Evolutionary conservation across 1,140 invertebrate species (phyloP).

Genomic region (Stegodyphus mimosarum): DNA sequence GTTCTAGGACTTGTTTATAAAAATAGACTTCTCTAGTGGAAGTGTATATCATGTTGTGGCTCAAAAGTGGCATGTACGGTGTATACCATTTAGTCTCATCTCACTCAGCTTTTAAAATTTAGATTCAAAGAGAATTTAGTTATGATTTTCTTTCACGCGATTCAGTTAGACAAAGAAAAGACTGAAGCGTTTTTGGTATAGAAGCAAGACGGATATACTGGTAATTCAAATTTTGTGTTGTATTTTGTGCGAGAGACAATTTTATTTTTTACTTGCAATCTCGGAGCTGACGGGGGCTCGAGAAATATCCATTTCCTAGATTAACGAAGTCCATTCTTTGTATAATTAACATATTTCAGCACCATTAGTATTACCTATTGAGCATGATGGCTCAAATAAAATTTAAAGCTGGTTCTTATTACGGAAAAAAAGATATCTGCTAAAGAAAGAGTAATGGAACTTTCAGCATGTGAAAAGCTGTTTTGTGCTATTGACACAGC

Average conservation of each 20-base stretch:
- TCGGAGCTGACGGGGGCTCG: background rate
- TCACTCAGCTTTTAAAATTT: background rate
- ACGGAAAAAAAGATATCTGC: too few species aligned
- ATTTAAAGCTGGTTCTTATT: too few species aligned
- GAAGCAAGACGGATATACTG: background rate
- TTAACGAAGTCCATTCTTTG: too few species aligned
- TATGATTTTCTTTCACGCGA: too few species aligned
- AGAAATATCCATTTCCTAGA: background rate
- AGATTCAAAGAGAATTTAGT: background rate
- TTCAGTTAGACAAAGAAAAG: too few species aligned
- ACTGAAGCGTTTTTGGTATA: background rate
- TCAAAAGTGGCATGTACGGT: conserved; percentile 9
- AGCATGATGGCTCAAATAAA: too few species aligned
- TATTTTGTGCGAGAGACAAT: background rate
- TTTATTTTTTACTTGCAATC: background rate
- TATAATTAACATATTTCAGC: too few species aligned
- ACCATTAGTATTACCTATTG: too few species aligned
- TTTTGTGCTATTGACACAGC: too few species aligned
- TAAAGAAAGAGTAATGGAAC: too few species aligned
- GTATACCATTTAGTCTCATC: background rate
- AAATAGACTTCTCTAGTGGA: conserved; percentile 61
- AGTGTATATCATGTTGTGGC: conserved; percentile 43
- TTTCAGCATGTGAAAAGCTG: too few species aligned
- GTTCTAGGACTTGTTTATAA: conserved; percentile 59
- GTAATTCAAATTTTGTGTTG: background rate